Evolutionary conservation across 2,113 vertebrate genomes (phyloP).

Genomic region (Cisticola juncidis): DNA sequence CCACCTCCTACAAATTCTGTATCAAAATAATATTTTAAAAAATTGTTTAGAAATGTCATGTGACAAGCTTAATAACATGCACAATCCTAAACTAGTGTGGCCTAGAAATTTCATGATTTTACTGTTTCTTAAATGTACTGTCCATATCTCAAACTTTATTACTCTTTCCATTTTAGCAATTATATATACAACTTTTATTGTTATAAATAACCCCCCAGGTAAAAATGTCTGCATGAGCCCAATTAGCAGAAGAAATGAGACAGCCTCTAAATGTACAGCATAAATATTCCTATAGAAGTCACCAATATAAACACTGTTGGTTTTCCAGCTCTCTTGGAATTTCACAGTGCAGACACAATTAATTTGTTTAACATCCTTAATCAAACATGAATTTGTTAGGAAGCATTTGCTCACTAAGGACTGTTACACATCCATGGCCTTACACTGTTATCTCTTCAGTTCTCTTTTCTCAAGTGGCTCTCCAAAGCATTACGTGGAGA

Average conservation of each 20-base stretch:
- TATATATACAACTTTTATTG: neutral
- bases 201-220: neutral
- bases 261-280: neutral
- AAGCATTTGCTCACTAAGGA: neutral
- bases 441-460: neutral
- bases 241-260: conserved; percentile 26
- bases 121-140: neutral
- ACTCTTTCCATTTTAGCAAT: neutral
- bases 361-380: neutral
- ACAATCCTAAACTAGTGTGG: neutral
- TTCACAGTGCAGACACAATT: neutral
- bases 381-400: neutral
- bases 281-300: neutral
- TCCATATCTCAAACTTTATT: neutral
- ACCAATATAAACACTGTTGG: neutral
- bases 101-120: neutral
- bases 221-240: neutral
- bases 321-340: neutral
- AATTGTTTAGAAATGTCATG: neutral
- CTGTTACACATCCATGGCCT: neutral
- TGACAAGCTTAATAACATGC: neutral
- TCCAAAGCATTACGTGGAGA: neutral
- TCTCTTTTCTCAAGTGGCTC: neutral
- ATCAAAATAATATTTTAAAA: neutral
- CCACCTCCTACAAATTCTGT: neutral